phyloP scores from a whole-genome alignment of 2,888 invertebrate species.

The Minunthozetes semirufus region DNA sequence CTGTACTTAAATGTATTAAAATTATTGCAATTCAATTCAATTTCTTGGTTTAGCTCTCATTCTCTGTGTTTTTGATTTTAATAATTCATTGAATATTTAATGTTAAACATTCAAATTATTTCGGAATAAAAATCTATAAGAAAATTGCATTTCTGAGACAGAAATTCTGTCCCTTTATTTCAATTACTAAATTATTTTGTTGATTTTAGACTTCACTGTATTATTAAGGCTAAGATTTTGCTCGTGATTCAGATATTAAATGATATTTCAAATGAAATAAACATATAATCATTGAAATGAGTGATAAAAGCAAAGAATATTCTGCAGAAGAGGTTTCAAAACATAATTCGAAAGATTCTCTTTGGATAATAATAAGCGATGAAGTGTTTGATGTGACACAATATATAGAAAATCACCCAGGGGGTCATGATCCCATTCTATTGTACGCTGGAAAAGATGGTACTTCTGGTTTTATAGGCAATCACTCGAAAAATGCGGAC shows the following conservation, averaged over 20 bases:
- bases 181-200: no score
- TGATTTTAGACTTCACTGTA: no score
- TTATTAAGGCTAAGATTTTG: no score
- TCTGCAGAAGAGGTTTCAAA: slow-evolving; percentile 17
- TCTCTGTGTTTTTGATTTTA: no score
- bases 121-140: no score
- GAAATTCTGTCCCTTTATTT: no score
- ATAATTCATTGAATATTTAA: no score
- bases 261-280: no score
- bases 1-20: neutral
- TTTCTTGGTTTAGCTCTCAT: neutral
- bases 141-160: no score
- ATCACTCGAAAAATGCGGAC: slow-evolving; percentile 31
- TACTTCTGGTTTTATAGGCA: slow-evolving; percentile 16
- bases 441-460: slow-evolving; percentile 33
- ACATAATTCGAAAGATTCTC: slow-evolving; percentile 23
- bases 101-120: no score
- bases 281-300: no score
- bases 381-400: slow-evolving; percentile 31
- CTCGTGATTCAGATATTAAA: no score
- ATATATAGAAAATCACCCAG: slow-evolving; percentile 29
- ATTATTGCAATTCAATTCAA: neutral
- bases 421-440: slow-evolving; percentile 11
- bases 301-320: slow-evolving; percentile 9
- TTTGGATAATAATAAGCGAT: slow-evolving; percentile 31